Evolutionary conservation across 2,113 vertebrate genomes (phyloP).

Genomic region (Sclerurus mexicanus): DNA sequence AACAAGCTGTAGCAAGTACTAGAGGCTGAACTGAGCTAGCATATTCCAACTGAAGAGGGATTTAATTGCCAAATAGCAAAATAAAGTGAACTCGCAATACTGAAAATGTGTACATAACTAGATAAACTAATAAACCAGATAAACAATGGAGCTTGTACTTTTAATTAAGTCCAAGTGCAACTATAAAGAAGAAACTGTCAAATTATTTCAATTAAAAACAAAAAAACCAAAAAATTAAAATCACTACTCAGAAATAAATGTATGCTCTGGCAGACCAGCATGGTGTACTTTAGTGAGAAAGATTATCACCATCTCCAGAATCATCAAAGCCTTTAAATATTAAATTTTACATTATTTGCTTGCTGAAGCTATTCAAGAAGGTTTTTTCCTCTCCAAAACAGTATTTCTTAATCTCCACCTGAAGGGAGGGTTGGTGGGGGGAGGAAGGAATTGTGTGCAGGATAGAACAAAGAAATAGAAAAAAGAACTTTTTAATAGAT

Average conservation of each 20-base stretch:
- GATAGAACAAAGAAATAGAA: neutral
- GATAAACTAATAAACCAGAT: neutral
- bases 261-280: neutral
- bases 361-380: neutral
- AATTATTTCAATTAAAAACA: neutral
- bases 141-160: neutral
- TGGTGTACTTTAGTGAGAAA: neutral
- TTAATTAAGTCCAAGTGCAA: neutral
- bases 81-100: constrained; percentile 41
- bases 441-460: too few species aligned
- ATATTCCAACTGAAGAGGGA: constrained; percentile 67
- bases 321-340: neutral
- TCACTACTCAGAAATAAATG: neutral
- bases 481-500: neutral
- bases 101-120: neutral
- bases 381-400: neutral
- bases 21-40: constrained; percentile 38
- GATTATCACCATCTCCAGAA: neutral
- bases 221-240: neutral
- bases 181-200: neutral
- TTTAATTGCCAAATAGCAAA: constrained; percentile 64
- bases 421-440: fast-evolving
- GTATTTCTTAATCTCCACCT: neutral
- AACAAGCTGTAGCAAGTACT: constrained; percentile 72
- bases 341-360: neutral